Percentiles rank a stretch among this genome's conserved stretches.
Evolutionary conservation across 2,888 invertebrate genomes (phyloP).

Genomic region (Teleogryllus oceanicus): DNA sequence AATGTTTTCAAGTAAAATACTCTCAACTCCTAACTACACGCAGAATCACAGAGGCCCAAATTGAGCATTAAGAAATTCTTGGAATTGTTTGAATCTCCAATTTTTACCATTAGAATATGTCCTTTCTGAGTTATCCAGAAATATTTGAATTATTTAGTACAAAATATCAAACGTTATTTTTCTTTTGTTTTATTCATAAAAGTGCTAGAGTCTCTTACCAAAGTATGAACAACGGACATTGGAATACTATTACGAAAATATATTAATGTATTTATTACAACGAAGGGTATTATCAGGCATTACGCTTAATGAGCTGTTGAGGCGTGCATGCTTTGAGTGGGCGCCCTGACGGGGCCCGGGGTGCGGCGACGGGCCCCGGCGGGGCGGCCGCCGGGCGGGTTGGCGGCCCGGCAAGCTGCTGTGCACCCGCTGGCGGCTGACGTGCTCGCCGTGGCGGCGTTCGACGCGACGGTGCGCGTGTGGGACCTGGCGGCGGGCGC

Average conservation of each 20-base stretch:
- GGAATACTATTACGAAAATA: neutral
- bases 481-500: conserved; percentile 72
- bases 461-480: conserved; percentile 83
- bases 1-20: too few relatives aligned
- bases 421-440: conserved; percentile 87
- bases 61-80: too few relatives aligned
- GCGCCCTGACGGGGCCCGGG: conserved; percentile 47
- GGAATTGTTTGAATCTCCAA: too few relatives aligned
- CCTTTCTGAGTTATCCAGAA: too few relatives aligned
- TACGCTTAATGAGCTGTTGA: neutral
- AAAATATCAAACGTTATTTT: too few relatives aligned
- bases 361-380: conserved; percentile 80
- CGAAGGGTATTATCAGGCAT: neutral
- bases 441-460: conserved; percentile 82
- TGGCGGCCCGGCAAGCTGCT: conserved; percentile 86
- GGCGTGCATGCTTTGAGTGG: too few relatives aligned
- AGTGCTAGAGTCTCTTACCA: too few relatives aligned
- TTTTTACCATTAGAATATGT: too few relatives aligned
- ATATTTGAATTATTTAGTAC: too few relatives aligned
- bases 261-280: neutral
- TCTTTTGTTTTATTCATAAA: too few relatives aligned
- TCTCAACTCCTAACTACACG: too few relatives aligned
- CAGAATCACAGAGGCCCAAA: too few relatives aligned
- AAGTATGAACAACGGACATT: neutral
- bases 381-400: conserved; percentile 70